Percentiles rank a stretch among this genome's conserved stretches.
Evolutionary conservation across 2,113 vertebrate genomes (phyloP).

Genomic region (Myotis lucifugus): DNA sequence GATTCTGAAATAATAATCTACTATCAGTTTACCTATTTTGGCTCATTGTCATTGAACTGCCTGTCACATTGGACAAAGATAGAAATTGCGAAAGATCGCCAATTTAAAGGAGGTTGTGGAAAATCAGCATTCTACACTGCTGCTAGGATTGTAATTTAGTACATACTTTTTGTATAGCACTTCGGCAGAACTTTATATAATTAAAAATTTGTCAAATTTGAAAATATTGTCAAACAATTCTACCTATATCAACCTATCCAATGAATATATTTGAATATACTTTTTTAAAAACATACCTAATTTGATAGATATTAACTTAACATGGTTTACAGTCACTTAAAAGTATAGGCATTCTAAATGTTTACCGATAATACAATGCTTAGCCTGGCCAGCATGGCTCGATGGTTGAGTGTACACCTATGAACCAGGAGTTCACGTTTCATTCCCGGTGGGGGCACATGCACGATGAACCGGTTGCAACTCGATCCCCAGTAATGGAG

Average conservation of each 20-base stretch:
- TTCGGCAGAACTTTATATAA: background rate
- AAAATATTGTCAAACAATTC: constrained; percentile 23
- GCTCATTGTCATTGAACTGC: background rate
- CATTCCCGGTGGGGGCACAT: no score
- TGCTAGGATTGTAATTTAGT: background rate
- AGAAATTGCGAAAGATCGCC: background rate
- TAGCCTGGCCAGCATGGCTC: background rate
- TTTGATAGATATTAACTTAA: background rate
- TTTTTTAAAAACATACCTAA: background rate
- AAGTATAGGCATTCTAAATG: background rate
- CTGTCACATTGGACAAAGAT: background rate
- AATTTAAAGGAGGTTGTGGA: background rate
- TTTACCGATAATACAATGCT: background rate
- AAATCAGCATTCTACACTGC: background rate
- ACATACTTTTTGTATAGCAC: background rate
- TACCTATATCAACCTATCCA: background rate
- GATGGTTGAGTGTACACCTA: no score
- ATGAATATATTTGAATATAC: background rate
- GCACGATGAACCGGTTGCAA: no score
- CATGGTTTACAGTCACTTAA: background rate
- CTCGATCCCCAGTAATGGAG: no score
- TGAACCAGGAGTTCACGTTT: no score
- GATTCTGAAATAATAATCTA: background rate
- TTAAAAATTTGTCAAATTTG: background rate
- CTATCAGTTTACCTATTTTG: background rate